Percentiles rank a stretch among this genome's conserved stretches.
phyloP scores from a whole-genome alignment of 2,888 invertebrate species.

The Papilio elwesi region DNA sequence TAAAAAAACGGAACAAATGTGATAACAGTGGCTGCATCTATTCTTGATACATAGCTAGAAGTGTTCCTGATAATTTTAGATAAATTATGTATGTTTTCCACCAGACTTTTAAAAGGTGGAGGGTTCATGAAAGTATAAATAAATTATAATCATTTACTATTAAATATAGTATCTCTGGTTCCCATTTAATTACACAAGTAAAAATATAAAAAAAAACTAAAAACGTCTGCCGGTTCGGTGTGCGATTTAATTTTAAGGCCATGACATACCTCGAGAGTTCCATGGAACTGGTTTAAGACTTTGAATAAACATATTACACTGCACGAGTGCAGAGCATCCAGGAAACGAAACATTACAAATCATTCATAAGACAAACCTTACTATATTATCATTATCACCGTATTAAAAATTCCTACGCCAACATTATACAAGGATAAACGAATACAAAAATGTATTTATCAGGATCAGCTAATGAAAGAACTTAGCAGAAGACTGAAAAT shows the following conservation, averaged over 20 bases:
- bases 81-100: not conserved
- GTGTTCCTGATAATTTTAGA: too few species aligned
- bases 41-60: too few species aligned
- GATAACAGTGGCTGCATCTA: too few species aligned
- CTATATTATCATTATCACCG: not conserved
- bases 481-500: too few species aligned
- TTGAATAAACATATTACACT: constrained; percentile 41
- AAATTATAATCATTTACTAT: not conserved
- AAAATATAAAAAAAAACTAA: constrained; percentile 20
- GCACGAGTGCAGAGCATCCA: constrained; percentile 1
- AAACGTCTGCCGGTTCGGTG: constrained; percentile 26
- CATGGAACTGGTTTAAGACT: constrained; percentile 44
- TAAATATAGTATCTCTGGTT: not conserved
- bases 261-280: constrained; percentile 39
- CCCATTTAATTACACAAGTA: not conserved
- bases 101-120: not conserved
- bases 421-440: not conserved
- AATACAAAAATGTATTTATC: not conserved
- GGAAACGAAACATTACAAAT: constrained; percentile 9
- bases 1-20: too few species aligned
- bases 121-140: not conserved
- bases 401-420: not conserved
- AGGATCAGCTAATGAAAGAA: not conserved
- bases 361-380: not conserved
- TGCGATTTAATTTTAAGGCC: constrained; percentile 42